Evolutionary conservation across 2,113 vertebrate genomes (phyloP), one percentile per base, ranked within the genome.

Genomic region (Seriola aureovittata): DNA sequence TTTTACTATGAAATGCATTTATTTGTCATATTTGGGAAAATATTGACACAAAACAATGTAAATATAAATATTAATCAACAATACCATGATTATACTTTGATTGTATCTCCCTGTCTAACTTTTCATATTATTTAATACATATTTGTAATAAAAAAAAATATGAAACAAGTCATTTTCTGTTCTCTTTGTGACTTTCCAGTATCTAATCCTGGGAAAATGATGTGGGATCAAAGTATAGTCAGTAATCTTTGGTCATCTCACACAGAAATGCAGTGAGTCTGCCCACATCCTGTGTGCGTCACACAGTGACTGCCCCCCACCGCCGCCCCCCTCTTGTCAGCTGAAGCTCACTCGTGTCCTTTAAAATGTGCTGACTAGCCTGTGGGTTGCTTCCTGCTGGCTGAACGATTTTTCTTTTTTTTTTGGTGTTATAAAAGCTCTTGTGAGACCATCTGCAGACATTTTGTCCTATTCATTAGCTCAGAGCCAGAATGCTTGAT

Each of bases 121-220:
- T 95, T 93, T 91, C 87, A 85, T 95, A 93, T 95, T 95, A 96
- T 96, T 96, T 96, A 96, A 96, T 95, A 95, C 90, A 83, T 89
- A 91, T 93, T 95, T 96, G 93, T 96, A 94, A 95, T 94, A 93
- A 93, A 94, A 84, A 84, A 73, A 44, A 38, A 42, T 14, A 7
- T 60, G 32, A 73, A 81, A 25, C 54, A 50, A 78, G 40, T 64
- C 14, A 46, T 46, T 44, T 29, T 40, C 44, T 76, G 29, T 64
- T 50, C 5, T 17, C 78, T 68, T 55, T 70, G 6, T 79, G 29
- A 9, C 13, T 73, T 78, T 80, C 16, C 21, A 6, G 0, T 62
- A 17, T 81, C n/a, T 59, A 58, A 68, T 74, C 32, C 23, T 13
- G 46, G 34, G 50, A 59, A 78, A 55, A 48, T n/a, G 5, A 25